A percentile compares a stretch with the other conserved stretches of the same genome.
These are phyloP conservation scores for Oryzias woworae DNA, from an alignment of 2,113 vertebrate species.

Conservation along the genomic window DNA sequence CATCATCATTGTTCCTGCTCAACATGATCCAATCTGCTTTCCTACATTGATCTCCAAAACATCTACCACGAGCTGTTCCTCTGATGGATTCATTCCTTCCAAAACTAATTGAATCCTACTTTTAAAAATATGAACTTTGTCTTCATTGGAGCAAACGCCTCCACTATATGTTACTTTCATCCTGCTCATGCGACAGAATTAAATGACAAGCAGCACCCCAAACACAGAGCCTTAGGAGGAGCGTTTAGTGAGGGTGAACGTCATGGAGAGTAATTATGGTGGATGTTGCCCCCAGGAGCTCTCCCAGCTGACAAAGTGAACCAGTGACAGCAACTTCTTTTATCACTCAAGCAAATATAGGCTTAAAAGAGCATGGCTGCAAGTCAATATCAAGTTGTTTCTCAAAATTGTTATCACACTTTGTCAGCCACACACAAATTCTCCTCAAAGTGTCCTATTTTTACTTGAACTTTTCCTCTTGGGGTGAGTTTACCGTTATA, in stretches of 20 bases:
- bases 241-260: constrained; percentile 33
- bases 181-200: constrained; percentile 9
- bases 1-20: too few relatives aligned
- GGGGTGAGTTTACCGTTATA: constrained; percentile 9
- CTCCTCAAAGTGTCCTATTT: constrained; percentile 42
- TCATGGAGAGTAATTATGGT: constrained; percentile 65
- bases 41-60: too few relatives aligned
- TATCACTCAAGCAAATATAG: constrained; percentile 58
- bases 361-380: constrained; percentile 59
- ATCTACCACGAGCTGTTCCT: too few relatives aligned
- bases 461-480: constrained; percentile 22
- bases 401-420: constrained; percentile 57
- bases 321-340: constrained; percentile 56
- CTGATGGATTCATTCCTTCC: too few relatives aligned
- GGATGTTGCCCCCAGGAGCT: constrained; percentile 46
- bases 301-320: constrained; percentile 50
- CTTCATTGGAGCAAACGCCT: not conserved
- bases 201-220: constrained; percentile 30
- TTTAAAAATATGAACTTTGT: not conserved
- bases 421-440: constrained; percentile 57
- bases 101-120: too few relatives aligned
- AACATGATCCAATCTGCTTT: too few relatives aligned
- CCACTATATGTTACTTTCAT: not conserved
- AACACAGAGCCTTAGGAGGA: constrained; percentile 27
- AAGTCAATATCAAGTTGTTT: constrained; percentile 63